Base-by-base conservation (phyloP, 2,797 vertebrate genomes). In the Alosa sapidissima region DNA sequence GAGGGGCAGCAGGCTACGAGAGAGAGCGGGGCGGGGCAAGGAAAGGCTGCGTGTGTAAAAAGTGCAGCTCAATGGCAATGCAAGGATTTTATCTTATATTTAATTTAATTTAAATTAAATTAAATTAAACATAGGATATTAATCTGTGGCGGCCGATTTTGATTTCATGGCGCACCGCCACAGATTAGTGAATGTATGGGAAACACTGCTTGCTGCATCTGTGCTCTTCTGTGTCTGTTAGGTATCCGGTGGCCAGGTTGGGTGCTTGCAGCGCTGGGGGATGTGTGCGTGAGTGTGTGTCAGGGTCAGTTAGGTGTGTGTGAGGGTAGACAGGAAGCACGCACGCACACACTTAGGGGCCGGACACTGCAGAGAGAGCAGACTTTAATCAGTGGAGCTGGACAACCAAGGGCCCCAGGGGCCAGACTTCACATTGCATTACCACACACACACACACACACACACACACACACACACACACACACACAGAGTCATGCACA, bases 311-410 rank as follows among this genome's bases (percentile, higher is more conserved):
- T 84, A 86, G 68, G 89, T 89, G 60, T 78, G 88, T 91, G 91
- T 90, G 86, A 91, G 87, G 86, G 83, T 84, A 85, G 88, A 88
- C 87, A 65, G 87, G 87, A 89, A 92, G 91, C 89, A 90, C 89
- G 91, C 91, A 89, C 88, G 90, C 87, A 86, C 89, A 86, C 89
- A 78, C 68, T 14, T 24, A 84, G 68, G 51, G 65, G 78, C 28
- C n/a, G 85, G 82, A 47, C 45, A 52, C 52, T 86, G 81, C 86
- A 82, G 89, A 90, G 89, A 90, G 85, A 89, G 81, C 87, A 89
- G 84, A 91, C 92, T 92, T 91, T 93, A 93, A 94, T 94, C 91
- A 91, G 90, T 72, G 86, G 91, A 89, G 88, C 90, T 91, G 90
- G 90, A 92, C 72, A 88, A 86, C 78, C 55, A 88, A 68, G 60